Conservation (phyloP, 2,113 vertebrate species). For the Pterophyllum scalare region DNA sequence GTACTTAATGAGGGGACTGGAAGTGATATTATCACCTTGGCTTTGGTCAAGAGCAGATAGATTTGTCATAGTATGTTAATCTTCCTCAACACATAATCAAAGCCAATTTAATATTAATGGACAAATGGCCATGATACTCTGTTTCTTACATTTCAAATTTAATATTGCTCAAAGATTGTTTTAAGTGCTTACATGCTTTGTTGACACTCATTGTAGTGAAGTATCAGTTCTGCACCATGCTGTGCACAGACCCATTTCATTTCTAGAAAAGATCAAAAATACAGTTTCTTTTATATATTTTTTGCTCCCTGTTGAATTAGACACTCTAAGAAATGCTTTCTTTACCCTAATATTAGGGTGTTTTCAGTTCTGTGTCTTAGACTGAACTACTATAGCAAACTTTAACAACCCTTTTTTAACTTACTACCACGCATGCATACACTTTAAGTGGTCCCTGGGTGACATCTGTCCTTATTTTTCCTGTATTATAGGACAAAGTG, state of each 20-base stretch:
- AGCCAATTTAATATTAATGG: neutral
- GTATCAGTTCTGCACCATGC: neutral
- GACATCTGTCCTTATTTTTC: slow-evolving; percentile 21
- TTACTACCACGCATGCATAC: neutral
- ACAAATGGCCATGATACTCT: neutral
- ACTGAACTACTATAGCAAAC: slow-evolving; percentile 2
- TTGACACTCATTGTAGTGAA: neutral
- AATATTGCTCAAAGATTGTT: neutral
- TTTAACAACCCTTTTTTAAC: slow-evolving; percentile 23
- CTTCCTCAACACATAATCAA: neutral
- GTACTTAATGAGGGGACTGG: neutral
- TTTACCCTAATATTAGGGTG: neutral
- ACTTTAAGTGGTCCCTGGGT: slow-evolving; percentile 4
- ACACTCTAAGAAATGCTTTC: neutral
- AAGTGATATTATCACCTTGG: neutral
- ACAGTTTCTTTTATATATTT: neutral
- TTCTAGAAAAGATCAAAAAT: neutral
- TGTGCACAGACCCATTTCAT: neutral
- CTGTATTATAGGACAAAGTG: slow-evolving; percentile 23
- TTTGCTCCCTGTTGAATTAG: neutral
- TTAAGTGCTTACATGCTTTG: neutral
- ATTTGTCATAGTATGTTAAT: neutral
- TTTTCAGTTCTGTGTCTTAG: neutral
- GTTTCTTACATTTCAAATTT: neutral
- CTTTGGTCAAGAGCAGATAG: neutral